Percentiles rank a stretch among this genome's conserved stretches.
phyloP scores from a whole-genome alignment of 2,113 vertebrate genomes.

The Pseudorectes ferrugineus region DNA sequence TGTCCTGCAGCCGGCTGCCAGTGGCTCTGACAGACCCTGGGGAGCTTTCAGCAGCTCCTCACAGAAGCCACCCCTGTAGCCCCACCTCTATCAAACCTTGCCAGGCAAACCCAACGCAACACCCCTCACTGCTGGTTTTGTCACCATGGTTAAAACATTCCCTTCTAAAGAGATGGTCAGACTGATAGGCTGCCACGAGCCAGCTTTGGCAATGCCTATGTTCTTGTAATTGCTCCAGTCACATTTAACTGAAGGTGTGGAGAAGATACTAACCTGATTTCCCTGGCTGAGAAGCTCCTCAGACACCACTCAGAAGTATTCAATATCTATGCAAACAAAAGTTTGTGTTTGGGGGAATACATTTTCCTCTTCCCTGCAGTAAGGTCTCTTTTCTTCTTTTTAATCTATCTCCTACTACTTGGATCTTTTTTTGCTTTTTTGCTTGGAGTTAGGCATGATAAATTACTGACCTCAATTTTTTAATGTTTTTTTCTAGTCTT shows the following conservation, averaged over 20 bases:
- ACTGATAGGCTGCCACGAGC: background rate
- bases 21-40: background rate
- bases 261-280: background rate
- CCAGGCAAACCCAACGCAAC: background rate
- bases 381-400: background rate
- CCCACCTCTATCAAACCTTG: background rate
- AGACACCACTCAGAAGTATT: background rate
- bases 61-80: background rate
- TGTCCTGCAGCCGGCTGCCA: background rate
- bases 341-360: background rate
- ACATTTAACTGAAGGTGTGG: background rate
- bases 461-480: slow-evolving; percentile 31
- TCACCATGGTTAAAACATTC: background rate
- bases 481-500: background rate
- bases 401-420: background rate
- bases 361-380: background rate
- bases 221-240: background rate
- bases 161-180: background rate
- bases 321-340: background rate
- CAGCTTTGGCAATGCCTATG: background rate
- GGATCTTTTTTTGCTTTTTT: background rate
- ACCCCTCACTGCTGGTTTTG: background rate
- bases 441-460: background rate
- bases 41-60: background rate
- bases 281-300: background rate